Base-by-base conservation (phyloP, 2,888 invertebrate species). In the Rhaphigaster nebulosa region DNA sequence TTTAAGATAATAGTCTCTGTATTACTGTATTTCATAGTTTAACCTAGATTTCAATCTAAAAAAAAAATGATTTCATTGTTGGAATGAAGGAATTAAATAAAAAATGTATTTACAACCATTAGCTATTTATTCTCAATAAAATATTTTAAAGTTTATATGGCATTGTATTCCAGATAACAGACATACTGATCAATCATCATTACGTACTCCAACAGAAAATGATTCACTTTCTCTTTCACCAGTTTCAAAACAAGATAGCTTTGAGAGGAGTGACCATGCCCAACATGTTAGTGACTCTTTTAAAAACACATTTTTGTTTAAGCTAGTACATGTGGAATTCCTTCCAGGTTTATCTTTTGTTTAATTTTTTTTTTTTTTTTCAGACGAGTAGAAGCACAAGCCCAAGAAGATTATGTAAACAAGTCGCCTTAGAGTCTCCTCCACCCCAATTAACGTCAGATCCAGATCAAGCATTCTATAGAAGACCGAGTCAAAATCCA, bases 381-480 rank as follows among this genome's bases (percentile, higher is more conserved):
- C 89, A 93, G 92, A 92, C 93, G 76, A 93, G 93, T 90, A 95
- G 95, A 91, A 95, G 95, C 8, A 94, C 95, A 89, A 96, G 96
- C 92, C 96, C 96, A 6, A 94, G 96, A 91, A 95, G 95, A 91
- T 93, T 96, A 34, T 96, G 95, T 90, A 96, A 96, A 93, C 96
- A 96, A 93, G 95, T 96, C 50, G 96, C 96, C n/a, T 93, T 96
- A 88, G 94, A 94, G 92, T 96, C 96, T 92, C 96, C 96, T 29
- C 96, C 96, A 8, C 95, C 96, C 0, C 91, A 91, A 45, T 90
- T 92, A 6, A 92, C 90, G 15, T 91, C 91, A 26, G 92, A 92
- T 26, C 92, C 92, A 41, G 92, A 92, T 12, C 91, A 92, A 70
- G 91, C 90, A 45, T 92, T 92, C 84, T 92, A 92, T 90, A 88